Base-by-base conservation (phyloP, 1,140 invertebrate genomes). In the Lepeophtheirus salmonis region DNA sequence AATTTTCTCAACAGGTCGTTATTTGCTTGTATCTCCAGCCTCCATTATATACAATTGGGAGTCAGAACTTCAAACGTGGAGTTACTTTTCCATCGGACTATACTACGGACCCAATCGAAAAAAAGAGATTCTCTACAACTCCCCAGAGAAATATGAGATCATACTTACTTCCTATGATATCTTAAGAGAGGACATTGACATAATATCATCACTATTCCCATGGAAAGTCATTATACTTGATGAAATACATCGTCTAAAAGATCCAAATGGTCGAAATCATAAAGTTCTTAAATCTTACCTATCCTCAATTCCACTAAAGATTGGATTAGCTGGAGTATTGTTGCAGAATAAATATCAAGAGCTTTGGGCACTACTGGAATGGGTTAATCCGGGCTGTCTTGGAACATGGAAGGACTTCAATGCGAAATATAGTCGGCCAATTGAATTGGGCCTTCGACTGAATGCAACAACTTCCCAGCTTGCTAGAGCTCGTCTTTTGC, bases 281-380 rank as follows among this genome's bases (percentile, higher is more conserved):
- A 16, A 22, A 26, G 56, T 41, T 26, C 56, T 61, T 12, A 62
- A 62, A 26, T 17, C 23, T 18, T 48, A 52, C 17, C 12, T 16
- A n/a, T 30, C n/a, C 13, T 52, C 4, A 13, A 20, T 16, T 52
- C 22, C n/a, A 3, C 54, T 13, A 30, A 24, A 16, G 20, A 60
- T 57, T 18, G 60, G 60, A 12, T 61, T 30, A n/a, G 22, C 60
- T 17, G 24, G 60, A 2, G 23, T 25, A 21, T 13, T 23, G 2
- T 59, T 61, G 25, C 60, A 61, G 22, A 61, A 61, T 14, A 62
- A 61, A 12, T 58, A 60, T 57, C 20, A 62, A 14, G 60, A 61
- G 24, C 25, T 61, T 26, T 61, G 60, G 60, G 30, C 24, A 61
- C 6, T 61, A 3, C 18, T 61, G 14, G 60, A 61, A 18, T 61